Evolutionary conservation across 2,888 invertebrate genomes (phyloP), one percentile per base, ranked within the genome.

Genomic region (Lochmaea crataegi): DNA sequence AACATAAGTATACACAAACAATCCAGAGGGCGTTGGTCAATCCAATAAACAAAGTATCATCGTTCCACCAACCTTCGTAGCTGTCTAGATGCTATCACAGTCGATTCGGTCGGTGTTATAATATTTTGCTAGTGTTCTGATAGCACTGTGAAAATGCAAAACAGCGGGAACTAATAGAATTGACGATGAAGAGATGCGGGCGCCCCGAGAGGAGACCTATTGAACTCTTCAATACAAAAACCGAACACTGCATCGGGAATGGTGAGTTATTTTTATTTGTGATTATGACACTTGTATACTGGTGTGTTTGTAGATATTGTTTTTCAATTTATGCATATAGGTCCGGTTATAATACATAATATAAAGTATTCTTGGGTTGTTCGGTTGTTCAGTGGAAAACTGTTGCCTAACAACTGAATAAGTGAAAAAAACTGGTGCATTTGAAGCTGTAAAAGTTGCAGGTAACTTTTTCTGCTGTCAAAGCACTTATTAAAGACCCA

Each of bases 151-250:
- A 75, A 76, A 77, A 77, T 75, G 72, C 77, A 72, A 76, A 77
- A 71, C 77, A 76, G 75, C 77, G 75, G 77, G 75, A 75, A 75
- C 71, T 75, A 77, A 76, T 77, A 72, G 75, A 74, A 77, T 70
- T 64, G 75, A 76, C 70, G 74, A 75, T 74, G 71, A 66, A 71
- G 73, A 70, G 75, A 76, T 75, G 77, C 75, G 76, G 74, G 76
- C 70, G 72, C 75, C 75, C 72, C 72, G 67, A 73, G 75, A 74
- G n/a, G 74, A 64, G 71, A 76, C 77, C 76, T 75, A 64, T 71
- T 77, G 76, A 76, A 71, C 74, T 73, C 38, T 53, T 53, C 53
- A 61, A 26, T 38, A 58, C 53, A 70, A 73, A 75, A 70, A 69
- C 22, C 61, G 63, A 72, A 70, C 48, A 22, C 45, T 14, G 65